phyloP scores from a whole-genome alignment of 2,888 invertebrate genomes.

The Balanococcus diminutus region DNA sequence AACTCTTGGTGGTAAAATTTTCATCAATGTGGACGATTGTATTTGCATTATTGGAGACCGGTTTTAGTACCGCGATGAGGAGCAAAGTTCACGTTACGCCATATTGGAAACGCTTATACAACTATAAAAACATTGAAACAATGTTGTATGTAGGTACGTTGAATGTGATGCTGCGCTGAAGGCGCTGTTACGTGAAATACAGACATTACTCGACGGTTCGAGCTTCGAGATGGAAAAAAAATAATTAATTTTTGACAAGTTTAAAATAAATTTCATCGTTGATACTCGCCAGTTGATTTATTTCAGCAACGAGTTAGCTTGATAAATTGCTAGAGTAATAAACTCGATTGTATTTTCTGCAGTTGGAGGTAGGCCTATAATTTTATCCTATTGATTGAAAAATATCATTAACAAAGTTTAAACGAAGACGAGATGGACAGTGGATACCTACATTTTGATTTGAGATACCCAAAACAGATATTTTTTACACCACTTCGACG shows the following conservation, averaged over 20 bases:
- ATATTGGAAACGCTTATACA: conserved; percentile 31
- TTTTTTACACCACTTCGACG: too few species aligned
- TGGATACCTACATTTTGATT: too few species aligned
- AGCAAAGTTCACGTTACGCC: conserved; percentile 31
- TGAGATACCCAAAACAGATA: too few species aligned
- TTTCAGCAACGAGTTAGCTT: background rate
- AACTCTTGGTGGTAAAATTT: background rate
- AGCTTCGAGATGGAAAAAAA: background rate
- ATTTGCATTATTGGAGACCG: background rate
- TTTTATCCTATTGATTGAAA: too few species aligned
- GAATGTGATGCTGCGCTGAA: background rate
- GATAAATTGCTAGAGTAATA: background rate
- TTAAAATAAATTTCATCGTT: background rate
- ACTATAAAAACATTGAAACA: conserved; percentile 43
- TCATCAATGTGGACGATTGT: background rate
- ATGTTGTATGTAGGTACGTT: conserved; percentile 9
- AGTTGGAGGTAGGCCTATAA: too few species aligned
- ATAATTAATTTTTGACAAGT: background rate
- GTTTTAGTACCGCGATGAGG: background rate
- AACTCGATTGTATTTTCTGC: too few species aligned
- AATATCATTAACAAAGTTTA: too few species aligned
- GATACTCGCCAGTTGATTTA: background rate
- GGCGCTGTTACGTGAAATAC: conserved; percentile 17
- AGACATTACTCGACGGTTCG: background rate
- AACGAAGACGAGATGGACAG: too few species aligned